Conservation (phyloP, 2,888 invertebrate genomes). For the Trachelus stipa region DNA sequence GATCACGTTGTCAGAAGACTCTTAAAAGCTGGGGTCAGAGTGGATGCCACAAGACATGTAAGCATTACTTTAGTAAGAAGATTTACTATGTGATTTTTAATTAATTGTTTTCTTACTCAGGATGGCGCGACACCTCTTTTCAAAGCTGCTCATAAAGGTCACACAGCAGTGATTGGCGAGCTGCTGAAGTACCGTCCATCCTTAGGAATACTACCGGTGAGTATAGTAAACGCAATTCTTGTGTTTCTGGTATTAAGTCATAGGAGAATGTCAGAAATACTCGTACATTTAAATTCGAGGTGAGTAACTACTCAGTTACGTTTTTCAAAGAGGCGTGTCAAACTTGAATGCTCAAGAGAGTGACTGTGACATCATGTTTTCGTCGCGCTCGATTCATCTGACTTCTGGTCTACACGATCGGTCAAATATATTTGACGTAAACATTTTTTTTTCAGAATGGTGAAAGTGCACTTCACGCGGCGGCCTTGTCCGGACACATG, state of each 20-base stretch:
- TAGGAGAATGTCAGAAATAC: not conserved
- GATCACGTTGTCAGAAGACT: slow-evolving; percentile 82
- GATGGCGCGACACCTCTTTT: slow-evolving; percentile 95
- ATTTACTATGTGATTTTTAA: not conserved
- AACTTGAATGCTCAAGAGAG: not conserved
- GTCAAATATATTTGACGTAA: not conserved
- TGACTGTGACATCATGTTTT: not conserved
- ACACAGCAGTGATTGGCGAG: slow-evolving; percentile 86
- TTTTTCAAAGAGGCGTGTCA: not conserved
- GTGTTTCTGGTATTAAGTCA: not conserved
- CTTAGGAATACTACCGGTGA: slow-evolving; percentile 84
- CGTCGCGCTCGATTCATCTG: not conserved
- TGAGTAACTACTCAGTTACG: not conserved
- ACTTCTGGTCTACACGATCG: not conserved
- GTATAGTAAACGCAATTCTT: slow-evolving; percentile 42
- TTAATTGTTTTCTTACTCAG: slow-evolving; percentile 67
- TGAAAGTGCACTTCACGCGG: slow-evolving; percentile 91
- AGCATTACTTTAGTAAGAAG: slow-evolving; percentile 34
- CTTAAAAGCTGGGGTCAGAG: slow-evolving; percentile 81
- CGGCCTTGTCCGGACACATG: slow-evolving; percentile 88
- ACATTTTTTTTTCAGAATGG: slow-evolving; percentile 78
- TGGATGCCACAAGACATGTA: slow-evolving; percentile 85
- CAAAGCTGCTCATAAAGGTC: slow-evolving; percentile 96
- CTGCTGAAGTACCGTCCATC: slow-evolving; percentile 85
- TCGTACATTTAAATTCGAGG: not conserved